Evolutionary conservation across 2,113 vertebrate species (phyloP).

Genomic region (Callopanchax toddi): DNA sequence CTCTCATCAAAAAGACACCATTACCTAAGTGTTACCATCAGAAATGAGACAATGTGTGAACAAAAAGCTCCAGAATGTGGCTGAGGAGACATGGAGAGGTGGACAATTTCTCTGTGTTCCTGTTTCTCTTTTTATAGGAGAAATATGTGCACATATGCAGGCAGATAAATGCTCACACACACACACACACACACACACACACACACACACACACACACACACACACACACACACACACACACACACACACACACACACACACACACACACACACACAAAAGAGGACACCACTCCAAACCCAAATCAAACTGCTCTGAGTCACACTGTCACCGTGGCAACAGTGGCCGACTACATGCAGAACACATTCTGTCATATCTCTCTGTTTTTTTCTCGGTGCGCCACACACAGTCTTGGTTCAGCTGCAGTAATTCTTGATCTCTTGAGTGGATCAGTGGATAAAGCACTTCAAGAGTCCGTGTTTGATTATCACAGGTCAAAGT

Average conservation of each 20-base stretch:
- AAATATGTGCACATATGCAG: not conserved
- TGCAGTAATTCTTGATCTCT: constrained; percentile 52
- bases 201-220: not conserved
- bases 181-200: constrained; percentile 21
- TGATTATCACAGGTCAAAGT: constrained; percentile 35
- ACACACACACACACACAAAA: constrained; percentile 32
- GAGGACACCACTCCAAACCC: constrained; percentile 60
- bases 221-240: constrained; percentile 21
- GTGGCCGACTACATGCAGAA: constrained; percentile 74
- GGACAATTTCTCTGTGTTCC: constrained; percentile 45
- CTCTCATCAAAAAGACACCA: constrained; percentile 73
- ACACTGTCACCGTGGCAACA: constrained; percentile 84
- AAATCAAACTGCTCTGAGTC: constrained; percentile 80
- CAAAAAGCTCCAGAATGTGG: constrained; percentile 66
- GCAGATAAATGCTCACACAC: not conserved
- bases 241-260: not conserved
- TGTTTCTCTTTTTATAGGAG: not conserved
- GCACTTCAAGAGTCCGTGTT: constrained; percentile 30
- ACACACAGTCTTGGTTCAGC: constrained; percentile 45
- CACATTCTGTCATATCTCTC: constrained; percentile 72
- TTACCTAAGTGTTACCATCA: constrained; percentile 75
- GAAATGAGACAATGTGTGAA: constrained; percentile 68
- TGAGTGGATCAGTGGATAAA: constrained; percentile 48
- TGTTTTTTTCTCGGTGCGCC: constrained; percentile 25
- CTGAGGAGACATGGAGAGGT: constrained; percentile 45